Evolutionary conservation across 2,113 vertebrate genomes (phyloP), one percentile per base, ranked within the genome.

Genomic region (Pagrus major): DNA sequence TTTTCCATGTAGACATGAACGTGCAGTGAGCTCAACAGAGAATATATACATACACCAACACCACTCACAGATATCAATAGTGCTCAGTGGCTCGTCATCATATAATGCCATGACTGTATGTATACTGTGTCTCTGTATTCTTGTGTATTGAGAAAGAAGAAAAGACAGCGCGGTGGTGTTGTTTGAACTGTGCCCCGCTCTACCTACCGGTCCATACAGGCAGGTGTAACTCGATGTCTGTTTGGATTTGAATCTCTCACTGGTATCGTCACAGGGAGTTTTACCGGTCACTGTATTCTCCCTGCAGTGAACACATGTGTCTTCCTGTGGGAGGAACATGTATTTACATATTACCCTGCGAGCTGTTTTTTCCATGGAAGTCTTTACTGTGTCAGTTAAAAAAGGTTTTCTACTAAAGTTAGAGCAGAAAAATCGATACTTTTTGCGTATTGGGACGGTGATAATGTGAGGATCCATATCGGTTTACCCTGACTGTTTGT

Each of bases 181-280:
- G 81, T 88, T 76, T 66, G 52, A 70, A 54, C 67, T 12, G 18
- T 67, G 72, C 74, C 78, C 51, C 41, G 3, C 31, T 69, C 55
- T 27, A 6, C 65, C 25, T 69, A 61, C 75, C 39, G 0, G 65
- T 54, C 41, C 55, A 42, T 41, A 66, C 70, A 71, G 67, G 76
- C 84, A 83, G 86, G 81, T 81, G 91, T 56, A 78, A 82, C 84
- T 37, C 25, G 68, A 66, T 80, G 84, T 86, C 88, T 67, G 87
- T 92, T 76, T 77, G 70, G 83, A 85, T 93, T 89, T 90, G 82
- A 90, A 88, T 87, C 25, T 71, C 56, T 80, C 31, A 41, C 35
- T 73, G 75, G 12, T 71, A 47, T 69, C 14, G 20, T 80, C 63
- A 41, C 27, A 14, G n/a, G 10, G 44, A 55, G 35, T 58, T 73